Evolutionary conservation across 1,140 invertebrate species (phyloP), one percentile per base, ranked within the genome.

Genomic region (Papilio dardanus): DNA sequence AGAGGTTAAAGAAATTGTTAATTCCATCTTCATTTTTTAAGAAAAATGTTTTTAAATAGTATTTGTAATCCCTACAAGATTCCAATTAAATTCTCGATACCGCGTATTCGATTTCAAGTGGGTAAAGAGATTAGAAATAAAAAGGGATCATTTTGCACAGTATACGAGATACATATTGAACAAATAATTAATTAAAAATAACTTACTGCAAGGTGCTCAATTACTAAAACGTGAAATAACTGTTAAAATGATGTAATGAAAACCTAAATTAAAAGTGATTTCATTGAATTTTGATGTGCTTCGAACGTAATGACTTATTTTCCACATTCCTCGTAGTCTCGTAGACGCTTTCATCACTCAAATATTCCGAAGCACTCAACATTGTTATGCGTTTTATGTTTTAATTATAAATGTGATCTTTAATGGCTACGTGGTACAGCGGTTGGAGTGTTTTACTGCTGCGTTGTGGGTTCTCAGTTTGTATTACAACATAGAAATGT

Each of bases 351-450:
- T 69, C 31, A 69, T 69, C 67, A 40, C 10, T 21, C 33, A 69
- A 35, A 19, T 69, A 69, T 69, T 69, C 42, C n/a, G 19, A 40
- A 69, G 35, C 67, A 37, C 35, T 40, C 31, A 69, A 69, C 35
- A 69, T 69, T 69, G 33, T 69, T 37, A 66, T n/a, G 67, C 33
- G 35, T 69, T 69, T 33, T 66, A 33, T 33, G 31, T 66, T 66
- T 66, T 66, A 35, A 31, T 66, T 66, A 66, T 35, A 54, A 54
- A 7, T 24, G 50, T 54, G 50, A 54, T 54, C 19, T 54, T 54
- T 24, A 24, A 54, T 21, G 50, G 21, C 50, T 54, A 24, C 21
- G 50, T 54, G 24, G 24, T 28, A 28, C 54, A 28, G 54, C 54
- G 24, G 54, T 62, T 30, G 12, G 4, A 62, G 24, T 62, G 7